Percentiles rank a stretch among this genome's conserved stretches.
These are phyloP conservation scores for Pandemis corylana DNA, from an alignment of 2,888 invertebrate species.

Conservation along the genomic window DNA sequence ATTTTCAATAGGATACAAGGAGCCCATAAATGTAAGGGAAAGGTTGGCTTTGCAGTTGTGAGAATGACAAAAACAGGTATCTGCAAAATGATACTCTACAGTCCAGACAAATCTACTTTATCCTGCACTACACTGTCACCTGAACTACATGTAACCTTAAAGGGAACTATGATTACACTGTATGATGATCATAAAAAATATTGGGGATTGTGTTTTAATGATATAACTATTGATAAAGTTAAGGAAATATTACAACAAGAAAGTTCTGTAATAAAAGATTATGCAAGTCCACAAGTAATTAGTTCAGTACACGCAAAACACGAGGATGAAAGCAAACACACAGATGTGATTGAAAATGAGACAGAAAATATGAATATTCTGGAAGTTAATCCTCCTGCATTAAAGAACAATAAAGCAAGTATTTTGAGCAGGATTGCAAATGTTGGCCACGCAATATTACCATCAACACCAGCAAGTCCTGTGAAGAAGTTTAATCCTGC, in stretches of 20 bases:
- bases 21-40: conserved; percentile 44
- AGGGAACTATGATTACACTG: conserved; percentile 65
- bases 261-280: conserved; percentile 56
- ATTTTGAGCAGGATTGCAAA: conserved; percentile 72
- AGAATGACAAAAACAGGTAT: conserved; percentile 60
- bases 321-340: conserved; percentile 1
- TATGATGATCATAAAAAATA: conserved; percentile 70
- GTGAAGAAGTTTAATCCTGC: not conserved
- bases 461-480: conserved; percentile 49
- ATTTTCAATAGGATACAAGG: conserved; percentile 14
- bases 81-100: conserved; percentile 70
- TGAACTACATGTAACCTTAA: conserved; percentile 62
- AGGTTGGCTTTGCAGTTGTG: conserved; percentile 74
- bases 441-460: conserved; percentile 77
- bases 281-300: conserved; percentile 41
- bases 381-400: not conserved
- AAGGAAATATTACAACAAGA: conserved; percentile 57
- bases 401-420: conserved; percentile 22
- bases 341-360: conserved; percentile 11
- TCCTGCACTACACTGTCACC: conserved; percentile 62
- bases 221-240: conserved; percentile 62
- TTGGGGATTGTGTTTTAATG: conserved; percentile 70
- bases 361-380: not conserved
- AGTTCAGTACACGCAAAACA: not conserved
- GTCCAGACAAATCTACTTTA: conserved; percentile 69